Conservation (phyloP, 2,888 invertebrate genomes). For the Lycocerus yunnanus region DNA sequence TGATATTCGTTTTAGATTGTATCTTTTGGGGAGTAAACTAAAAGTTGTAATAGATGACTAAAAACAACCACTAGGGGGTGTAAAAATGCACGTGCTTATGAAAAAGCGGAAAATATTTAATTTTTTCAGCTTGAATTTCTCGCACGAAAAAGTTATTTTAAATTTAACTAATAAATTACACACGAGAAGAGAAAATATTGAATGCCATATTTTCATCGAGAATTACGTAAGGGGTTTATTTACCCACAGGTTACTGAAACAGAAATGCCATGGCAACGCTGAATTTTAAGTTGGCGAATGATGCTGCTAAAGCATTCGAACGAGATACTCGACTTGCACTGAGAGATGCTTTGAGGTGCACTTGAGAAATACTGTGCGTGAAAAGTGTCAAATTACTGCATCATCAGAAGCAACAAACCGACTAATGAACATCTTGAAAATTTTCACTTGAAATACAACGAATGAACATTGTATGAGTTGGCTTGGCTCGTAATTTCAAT, state of each 20-base stretch:
- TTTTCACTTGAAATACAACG: constrained; percentile 6
- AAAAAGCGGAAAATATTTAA: background rate
- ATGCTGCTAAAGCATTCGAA: constrained; percentile 19
- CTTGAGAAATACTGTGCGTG: constrained; percentile 30
- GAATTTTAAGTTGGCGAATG: constrained; percentile 3
- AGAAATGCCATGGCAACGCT: constrained; percentile 22
- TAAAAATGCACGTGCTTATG: too few species aligned
- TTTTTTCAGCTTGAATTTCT: background rate
- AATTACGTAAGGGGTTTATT: background rate
- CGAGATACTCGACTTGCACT: constrained; percentile 25
- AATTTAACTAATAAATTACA: background rate
- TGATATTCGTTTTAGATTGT: too few species aligned
- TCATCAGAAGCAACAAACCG: constrained; percentile 35
- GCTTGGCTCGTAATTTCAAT: background rate
- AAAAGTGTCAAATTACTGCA: constrained; percentile 39
- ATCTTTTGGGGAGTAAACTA: background rate
- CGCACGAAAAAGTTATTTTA: background rate
- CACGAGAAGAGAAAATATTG: background rate
- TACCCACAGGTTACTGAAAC: constrained; percentile 25
- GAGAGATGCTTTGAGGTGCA: constrained; percentile 19
- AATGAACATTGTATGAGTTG: background rate
- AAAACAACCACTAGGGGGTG: too few species aligned
- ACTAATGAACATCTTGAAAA: constrained; percentile 39
- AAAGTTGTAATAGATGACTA: too few species aligned
- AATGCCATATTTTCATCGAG: background rate